Percentiles rank a stretch among this genome's conserved stretches.
These are phyloP conservation scores for Euura lappo DNA, from an alignment of 1,140 invertebrate species.

Conservation along the genomic window DNA sequence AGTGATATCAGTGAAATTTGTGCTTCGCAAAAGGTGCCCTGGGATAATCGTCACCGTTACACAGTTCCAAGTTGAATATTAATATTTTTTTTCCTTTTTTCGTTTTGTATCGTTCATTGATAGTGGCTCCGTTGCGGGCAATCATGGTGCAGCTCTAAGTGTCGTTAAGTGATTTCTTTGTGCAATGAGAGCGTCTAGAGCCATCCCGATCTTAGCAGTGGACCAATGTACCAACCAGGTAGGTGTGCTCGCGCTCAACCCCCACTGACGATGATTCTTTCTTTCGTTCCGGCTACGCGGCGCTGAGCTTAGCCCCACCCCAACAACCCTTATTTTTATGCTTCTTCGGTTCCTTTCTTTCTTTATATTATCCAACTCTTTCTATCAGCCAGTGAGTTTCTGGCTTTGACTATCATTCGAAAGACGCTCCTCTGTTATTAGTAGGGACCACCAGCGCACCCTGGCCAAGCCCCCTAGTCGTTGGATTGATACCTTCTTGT, in stretches of 20 bases:
- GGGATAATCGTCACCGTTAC: neutral
- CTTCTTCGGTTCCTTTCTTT: neutral
- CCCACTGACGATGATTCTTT: no score
- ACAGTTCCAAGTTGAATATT: neutral
- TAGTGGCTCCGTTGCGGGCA: neutral
- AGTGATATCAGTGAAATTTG: no score
- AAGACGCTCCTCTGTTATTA: neutral
- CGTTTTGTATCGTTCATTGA: neutral
- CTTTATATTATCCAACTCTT: neutral
- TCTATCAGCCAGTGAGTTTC: neutral
- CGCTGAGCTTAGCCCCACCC: neutral
- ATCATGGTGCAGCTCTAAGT: constrained; percentile 44
- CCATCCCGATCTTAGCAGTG: constrained; percentile 35
- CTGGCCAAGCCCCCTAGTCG: neutral
- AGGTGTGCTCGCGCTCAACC: constrained; percentile 21
- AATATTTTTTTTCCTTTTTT: neutral
- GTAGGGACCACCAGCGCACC: neutral
- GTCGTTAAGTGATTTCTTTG: constrained; percentile 43
- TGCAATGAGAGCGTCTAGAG: constrained; percentile 51
- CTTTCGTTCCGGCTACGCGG: neutral
- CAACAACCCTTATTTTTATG: neutral
- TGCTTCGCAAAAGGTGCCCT: neutral
- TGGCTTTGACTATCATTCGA: neutral
- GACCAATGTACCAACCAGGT: constrained; percentile 60
- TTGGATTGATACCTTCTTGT: neutral